These are phyloP conservation scores for Typhlomys cinereus DNA, from an alignment of 2,113 vertebrate genomes.

Conservation along the genomic window DNA sequence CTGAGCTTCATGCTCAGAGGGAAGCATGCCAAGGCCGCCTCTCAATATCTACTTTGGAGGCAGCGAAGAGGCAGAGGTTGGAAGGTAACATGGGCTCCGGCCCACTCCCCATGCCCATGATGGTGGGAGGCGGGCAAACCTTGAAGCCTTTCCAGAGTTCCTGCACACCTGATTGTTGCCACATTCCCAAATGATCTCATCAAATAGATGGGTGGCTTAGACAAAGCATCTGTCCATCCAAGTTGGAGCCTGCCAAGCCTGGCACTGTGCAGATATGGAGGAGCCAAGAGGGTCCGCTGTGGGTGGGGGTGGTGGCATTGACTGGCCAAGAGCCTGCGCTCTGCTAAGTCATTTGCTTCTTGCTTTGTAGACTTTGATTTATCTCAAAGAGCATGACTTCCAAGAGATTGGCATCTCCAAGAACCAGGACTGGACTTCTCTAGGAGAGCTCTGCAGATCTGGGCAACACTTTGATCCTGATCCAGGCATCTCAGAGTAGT, in stretches of 20 bases:
- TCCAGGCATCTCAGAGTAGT: background rate
- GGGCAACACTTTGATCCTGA: background rate
- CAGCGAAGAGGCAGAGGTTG: background rate
- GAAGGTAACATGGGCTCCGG: accelerated
- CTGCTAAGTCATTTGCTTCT: background rate
- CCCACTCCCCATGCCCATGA: background rate
- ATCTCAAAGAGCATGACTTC: background rate
- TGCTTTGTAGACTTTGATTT: background rate
- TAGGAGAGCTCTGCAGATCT: background rate
- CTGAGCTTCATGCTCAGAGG: background rate
- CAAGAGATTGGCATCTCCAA: background rate
- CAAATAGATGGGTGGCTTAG: background rate
- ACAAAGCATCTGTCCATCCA: conserved; percentile 43
- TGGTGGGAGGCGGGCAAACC: accelerated
- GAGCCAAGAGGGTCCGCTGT: background rate
- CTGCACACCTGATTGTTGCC: accelerated
- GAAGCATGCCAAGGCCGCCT: background rate
- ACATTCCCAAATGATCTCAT: background rate
- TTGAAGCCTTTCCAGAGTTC: background rate
- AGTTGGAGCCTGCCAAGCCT: background rate
- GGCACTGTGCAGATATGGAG: accelerated
- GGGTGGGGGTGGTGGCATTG: background rate
- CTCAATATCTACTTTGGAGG: background rate
- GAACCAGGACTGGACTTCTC: background rate
- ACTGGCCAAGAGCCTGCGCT: background rate